Percentiles rank a stretch among this genome's conserved stretches.
Conservation (phyloP, 2,797 vertebrate genomes). For the Hirundo rustica region DNA sequence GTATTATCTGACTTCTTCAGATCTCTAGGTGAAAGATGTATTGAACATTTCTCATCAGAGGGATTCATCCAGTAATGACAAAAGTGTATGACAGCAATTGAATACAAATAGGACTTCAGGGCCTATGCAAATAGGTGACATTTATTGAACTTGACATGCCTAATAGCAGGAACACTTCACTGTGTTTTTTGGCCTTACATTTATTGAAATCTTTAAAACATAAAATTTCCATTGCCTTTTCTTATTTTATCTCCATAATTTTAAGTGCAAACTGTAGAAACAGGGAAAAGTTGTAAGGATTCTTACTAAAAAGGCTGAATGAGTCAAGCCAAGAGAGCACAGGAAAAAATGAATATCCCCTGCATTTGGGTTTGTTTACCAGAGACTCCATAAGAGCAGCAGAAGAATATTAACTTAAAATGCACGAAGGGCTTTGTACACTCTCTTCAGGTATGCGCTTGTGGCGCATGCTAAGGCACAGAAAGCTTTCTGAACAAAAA, state of each 20-base stretch:
- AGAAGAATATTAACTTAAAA: neutral
- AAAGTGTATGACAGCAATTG: neutral
- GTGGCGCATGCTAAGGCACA: neutral
- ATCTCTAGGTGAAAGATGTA: neutral
- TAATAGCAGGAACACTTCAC: neutral
- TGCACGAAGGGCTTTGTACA: neutral
- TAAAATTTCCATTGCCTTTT: neutral
- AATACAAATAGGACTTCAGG: neutral
- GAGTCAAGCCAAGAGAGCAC: neutral
- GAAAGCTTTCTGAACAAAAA: neutral
- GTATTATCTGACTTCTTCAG: neutral
- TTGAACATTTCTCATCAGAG: neutral
- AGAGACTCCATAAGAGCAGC: neutral
- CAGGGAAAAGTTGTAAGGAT: neutral
- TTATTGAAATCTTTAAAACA: neutral
- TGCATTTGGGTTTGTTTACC: neutral
- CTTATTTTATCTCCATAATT: neutral
- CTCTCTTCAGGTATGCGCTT: accelerated
- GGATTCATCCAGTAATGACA: neutral
- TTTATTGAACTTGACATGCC: neutral
- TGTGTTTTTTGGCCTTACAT: neutral
- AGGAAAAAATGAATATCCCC: neutral
- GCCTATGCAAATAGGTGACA: neutral
- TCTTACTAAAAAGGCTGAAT: neutral
- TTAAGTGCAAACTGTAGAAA: neutral